Conservation (phyloP, 2,113 vertebrate species). For the Seriola quinqueradiata region DNA sequence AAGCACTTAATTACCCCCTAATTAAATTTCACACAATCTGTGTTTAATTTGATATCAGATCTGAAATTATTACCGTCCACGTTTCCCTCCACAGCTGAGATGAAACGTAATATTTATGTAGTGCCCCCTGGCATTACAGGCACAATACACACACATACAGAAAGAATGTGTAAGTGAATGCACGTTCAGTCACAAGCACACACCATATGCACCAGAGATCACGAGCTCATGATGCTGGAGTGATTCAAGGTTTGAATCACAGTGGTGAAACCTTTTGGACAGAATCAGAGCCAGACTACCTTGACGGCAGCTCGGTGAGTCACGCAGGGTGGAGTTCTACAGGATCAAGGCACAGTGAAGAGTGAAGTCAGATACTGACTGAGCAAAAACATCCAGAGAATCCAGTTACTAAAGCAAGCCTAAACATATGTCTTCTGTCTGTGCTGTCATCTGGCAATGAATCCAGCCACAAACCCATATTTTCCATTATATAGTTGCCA, state of each 20-base stretch:
- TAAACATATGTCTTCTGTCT: not conserved
- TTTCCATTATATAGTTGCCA: not conserved
- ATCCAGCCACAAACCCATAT: not conserved
- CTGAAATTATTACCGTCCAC: constrained; percentile 57
- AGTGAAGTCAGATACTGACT: not conserved
- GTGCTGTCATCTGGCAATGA: not conserved
- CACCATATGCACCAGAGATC: constrained; percentile 3
- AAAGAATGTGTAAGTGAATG: not conserved
- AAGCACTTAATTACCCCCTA: constrained; percentile 55
- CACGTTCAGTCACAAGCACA: not conserved
- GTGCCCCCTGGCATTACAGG: not conserved
- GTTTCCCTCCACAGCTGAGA: constrained; percentile 31
- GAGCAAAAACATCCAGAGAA: not conserved
- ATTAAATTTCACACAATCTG: constrained; percentile 58
- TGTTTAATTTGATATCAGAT: constrained; percentile 66
- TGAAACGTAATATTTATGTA: constrained; percentile 51
- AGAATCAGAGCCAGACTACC: constrained; percentile 18
- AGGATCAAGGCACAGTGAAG: not conserved
- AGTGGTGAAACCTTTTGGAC: constrained; percentile 20
- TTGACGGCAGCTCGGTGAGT: constrained; percentile 41
- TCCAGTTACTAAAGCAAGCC: not conserved
- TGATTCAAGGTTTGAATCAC: constrained; percentile 41
- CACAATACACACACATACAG: not conserved
- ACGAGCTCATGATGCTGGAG: not conserved
- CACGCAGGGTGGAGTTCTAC: constrained; percentile 27